Base-by-base conservation (phyloP, 2,113 vertebrate species). In the Apaloderma vittatum region DNA sequence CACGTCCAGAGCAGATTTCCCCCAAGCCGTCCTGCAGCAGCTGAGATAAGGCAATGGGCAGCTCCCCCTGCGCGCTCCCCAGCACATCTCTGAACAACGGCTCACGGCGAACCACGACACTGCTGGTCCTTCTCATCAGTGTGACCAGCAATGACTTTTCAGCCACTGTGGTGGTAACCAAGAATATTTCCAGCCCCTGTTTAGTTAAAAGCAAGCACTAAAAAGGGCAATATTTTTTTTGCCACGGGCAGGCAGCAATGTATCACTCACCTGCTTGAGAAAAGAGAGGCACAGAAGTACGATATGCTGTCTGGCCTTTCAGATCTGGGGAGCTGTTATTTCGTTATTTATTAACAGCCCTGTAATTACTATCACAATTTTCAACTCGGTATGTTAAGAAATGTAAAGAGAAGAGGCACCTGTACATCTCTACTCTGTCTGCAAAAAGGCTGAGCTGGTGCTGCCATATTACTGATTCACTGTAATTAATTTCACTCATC, bases 361-460 rank as follows among this genome's bases (percentile, higher is more conserved):
- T 55, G 57, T 66, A 96, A 92, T 86, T 87, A 90, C 48, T 3
- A 67, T 37, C 19, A 8, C 52, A n/a, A 75, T 80, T 92, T 86
- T 49, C 72, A 71, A 76, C 43, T 72, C 34, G 15, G 17, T 32
- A 63, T 14, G 24, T 34, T 62, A 61, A 43, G 76, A 71, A 86
- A 83, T n/a, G 32, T 8, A 72, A 70, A 52, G 58, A 82, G 21
- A 32, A 72, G 62, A 67, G 48, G 74, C 61, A 80, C 10, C n/a
- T 36, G 36, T 40, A 18, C 2, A 0, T 32, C 59, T 49, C 36
- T 5, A 78, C 54, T 23, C 55, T 26, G 61, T 16, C 20, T 30
- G 72, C 57, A 58, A 54, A 75, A 59, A 49, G 2, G 17, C 65
- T 11, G 73, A 45, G 46, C 17, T 37, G 16, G n/a, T 23, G 57